These are phyloP conservation scores for Ectemnius cavifrons DNA, from an alignment of 2,888 invertebrate genomes.

Conservation along the genomic window DNA sequence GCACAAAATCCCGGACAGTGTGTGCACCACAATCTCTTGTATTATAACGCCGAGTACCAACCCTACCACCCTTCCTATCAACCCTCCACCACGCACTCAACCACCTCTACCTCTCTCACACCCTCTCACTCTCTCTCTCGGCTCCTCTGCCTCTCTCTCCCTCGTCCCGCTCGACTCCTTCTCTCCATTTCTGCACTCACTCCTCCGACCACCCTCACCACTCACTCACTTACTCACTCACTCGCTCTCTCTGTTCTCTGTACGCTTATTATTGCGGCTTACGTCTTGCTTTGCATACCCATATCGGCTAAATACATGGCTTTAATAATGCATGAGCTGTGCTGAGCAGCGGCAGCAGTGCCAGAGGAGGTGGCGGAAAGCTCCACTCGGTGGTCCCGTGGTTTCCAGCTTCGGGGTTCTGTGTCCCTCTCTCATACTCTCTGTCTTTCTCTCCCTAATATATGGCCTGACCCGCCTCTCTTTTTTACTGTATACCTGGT, in stretches of 20 bases:
- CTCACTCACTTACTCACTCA: slow-evolving; percentile 7
- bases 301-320: slow-evolving; percentile 72
- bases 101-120: background rate
- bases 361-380: slow-evolving; percentile 75
- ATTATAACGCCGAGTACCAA: slow-evolving; percentile 48
- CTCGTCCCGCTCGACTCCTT: slow-evolving; percentile 55
- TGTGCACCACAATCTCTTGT: slow-evolving; percentile 57
- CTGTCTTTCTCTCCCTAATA: slow-evolving; percentile 12
- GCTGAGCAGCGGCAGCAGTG: slow-evolving; percentile 77
- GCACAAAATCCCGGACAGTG: slow-evolving; percentile 58
- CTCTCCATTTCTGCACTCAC: slow-evolving; percentile 49
- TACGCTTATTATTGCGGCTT: slow-evolving; percentile 73
- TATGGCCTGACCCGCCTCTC: slow-evolving; percentile 7
- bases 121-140: slow-evolving; percentile 12
- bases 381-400: slow-evolving; percentile 72
- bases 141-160: slow-evolving; percentile 64
- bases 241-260: slow-evolving; percentile 44
- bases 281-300: slow-evolving; percentile 74
- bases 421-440: slow-evolving; percentile 39
- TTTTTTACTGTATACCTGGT: background rate
- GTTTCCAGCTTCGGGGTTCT: slow-evolving; percentile 58
- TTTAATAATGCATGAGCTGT: slow-evolving; percentile 77
- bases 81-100: slow-evolving; percentile 35
- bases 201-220: slow-evolving; percentile 14
- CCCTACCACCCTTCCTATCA: slow-evolving; percentile 32